A percentile compares a stretch with the other conserved stretches of the same genome.
These are phyloP conservation scores for Dicrurus megarhynchus DNA, from an alignment of 2,113 vertebrate species.

Conservation along the genomic window DNA sequence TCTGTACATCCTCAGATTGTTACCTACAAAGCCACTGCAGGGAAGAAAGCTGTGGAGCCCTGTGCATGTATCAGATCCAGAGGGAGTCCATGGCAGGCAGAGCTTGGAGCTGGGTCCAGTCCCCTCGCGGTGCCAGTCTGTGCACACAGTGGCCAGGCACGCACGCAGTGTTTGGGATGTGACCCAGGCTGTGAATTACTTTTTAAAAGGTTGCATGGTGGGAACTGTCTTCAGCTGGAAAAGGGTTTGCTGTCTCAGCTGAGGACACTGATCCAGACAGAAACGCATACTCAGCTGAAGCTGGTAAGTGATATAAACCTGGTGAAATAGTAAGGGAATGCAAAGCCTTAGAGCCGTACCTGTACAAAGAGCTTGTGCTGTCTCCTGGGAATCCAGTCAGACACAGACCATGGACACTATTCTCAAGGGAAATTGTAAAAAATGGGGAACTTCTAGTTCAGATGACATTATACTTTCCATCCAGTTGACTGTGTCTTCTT, in stretches of 20 bases:
- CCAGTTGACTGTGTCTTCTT: neutral
- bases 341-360: neutral
- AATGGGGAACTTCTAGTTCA: neutral
- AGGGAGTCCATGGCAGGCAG: neutral
- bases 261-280: neutral
- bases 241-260: neutral
- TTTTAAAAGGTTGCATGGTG: neutral
- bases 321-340: neutral
- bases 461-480: neutral
- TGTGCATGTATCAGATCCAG: rapidly evolving
- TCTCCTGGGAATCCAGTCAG: neutral
- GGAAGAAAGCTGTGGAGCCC: neutral
- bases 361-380: neutral
- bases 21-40: neutral
- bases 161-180: neutral
- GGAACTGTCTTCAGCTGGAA: neutral
- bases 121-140: neutral
- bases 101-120: neutral
- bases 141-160: neutral
- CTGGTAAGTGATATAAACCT: neutral
- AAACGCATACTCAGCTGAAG: neutral
- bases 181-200: neutral
- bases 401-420: neutral
- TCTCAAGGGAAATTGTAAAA: neutral
- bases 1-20: neutral